Conservation (phyloP, 2,797 vertebrate species). For the Poeciliopsis gracilis region DNA sequence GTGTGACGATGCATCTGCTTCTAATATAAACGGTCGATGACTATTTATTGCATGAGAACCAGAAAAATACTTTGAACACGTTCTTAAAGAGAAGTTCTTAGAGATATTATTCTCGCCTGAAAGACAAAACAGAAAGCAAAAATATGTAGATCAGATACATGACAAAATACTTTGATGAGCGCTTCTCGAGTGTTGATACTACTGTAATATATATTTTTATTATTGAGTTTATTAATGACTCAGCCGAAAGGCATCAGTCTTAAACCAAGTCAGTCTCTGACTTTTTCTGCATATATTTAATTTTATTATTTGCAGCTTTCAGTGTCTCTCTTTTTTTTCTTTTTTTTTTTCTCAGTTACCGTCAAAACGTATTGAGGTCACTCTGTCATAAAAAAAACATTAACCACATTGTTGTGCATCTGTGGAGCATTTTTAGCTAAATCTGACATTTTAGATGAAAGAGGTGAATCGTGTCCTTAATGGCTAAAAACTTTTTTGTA, state of each 20-base stretch:
- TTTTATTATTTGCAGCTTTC: background rate
- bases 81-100: background rate
- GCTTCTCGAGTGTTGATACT: background rate
- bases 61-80: background rate
- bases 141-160: background rate
- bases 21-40: background rate
- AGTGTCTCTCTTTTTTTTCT: background rate
- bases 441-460: background rate
- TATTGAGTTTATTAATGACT: background rate
- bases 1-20: too few relatives aligned
- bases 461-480: background rate
- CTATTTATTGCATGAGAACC: background rate
- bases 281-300: background rate
- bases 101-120: background rate
- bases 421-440: background rate
- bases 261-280: background rate
- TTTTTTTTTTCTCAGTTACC: background rate
- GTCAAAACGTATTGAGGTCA: background rate
- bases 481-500: background rate
- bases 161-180: background rate
- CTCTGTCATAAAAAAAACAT: background rate
- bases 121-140: background rate
- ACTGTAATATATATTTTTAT: background rate
- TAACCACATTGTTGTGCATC: background rate
- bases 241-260: background rate